Conservation (phyloP, 2,888 invertebrate genomes). For the Thymelicus acteon region DNA sequence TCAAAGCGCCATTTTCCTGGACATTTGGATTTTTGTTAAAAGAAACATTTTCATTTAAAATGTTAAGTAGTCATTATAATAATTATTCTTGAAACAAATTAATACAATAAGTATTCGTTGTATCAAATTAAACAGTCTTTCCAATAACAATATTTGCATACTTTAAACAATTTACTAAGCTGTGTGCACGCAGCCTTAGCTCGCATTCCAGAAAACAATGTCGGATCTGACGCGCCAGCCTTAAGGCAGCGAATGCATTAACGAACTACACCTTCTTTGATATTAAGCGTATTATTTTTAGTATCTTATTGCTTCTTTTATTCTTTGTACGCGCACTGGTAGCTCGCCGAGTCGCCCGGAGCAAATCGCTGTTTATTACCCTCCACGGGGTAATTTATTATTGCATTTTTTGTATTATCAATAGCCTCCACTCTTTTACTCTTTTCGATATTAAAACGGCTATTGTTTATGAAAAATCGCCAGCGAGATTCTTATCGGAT, state of each 20-base stretch:
- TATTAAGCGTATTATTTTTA: conserved; percentile 83
- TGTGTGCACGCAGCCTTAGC: conserved; percentile 57
- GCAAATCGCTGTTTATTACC: conserved; percentile 83
- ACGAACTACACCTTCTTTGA: conserved; percentile 82
- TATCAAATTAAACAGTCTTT: conserved; percentile 35
- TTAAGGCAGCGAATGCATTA: conserved; percentile 81
- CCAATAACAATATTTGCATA: conserved; percentile 41
- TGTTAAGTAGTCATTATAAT: too few relatives aligned
- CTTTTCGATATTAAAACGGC: conserved; percentile 81
- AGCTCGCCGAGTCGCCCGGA: conserved; percentile 78
- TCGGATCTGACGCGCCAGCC: conserved; percentile 74
- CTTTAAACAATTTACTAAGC: conserved; percentile 42
- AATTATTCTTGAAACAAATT: too few relatives aligned
- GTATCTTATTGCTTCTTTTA: conserved; percentile 55
- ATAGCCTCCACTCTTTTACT: conserved; percentile 74
- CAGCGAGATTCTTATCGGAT: conserved; percentile 70
- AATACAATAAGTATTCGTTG: too few relatives aligned
- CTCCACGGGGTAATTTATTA: conserved; percentile 81
- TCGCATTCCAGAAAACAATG: conserved; percentile 83
- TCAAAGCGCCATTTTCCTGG: too few relatives aligned
- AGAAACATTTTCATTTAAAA: too few relatives aligned
- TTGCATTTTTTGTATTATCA: conserved; percentile 84
- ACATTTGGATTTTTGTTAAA: too few relatives aligned
- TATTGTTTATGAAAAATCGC: conserved; percentile 84
- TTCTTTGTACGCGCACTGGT: conserved; percentile 73